These are phyloP conservation scores for Coremacera marginata DNA, from an alignment of 2,888 invertebrate species.

Conservation along the genomic window DNA sequence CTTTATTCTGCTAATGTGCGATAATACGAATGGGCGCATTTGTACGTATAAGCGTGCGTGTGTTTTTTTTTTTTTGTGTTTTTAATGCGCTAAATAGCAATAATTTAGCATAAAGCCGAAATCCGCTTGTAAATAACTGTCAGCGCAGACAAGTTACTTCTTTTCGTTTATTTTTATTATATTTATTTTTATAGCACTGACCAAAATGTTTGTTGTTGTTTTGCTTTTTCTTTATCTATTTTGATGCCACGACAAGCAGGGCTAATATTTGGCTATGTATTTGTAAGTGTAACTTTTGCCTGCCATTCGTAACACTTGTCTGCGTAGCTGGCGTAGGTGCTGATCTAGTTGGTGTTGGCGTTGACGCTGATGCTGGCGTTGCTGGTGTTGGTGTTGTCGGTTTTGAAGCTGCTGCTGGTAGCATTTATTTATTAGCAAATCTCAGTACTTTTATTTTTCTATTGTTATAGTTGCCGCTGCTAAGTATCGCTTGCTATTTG, in stretches of 20 bases:
- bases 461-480: no score
- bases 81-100: not conserved
- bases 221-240: not conserved
- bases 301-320: not conserved
- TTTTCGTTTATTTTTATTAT: not conserved
- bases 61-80: no score
- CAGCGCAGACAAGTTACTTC: not conserved
- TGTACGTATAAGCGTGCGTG: no score
- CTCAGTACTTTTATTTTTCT: no score
- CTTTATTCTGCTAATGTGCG: no score
- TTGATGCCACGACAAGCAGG: not conserved
- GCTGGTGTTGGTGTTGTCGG: no score
- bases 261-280: not conserved
- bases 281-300: not conserved
- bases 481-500: no score
- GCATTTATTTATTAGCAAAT: no score
- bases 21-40: no score
- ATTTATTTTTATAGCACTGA: not conserved
- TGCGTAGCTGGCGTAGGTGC: not conserved
- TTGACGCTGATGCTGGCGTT: not conserved
- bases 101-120: conserved; percentile 28
- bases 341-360: not conserved
- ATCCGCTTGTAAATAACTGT: conserved; percentile 31
- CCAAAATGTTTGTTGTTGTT: not conserved
- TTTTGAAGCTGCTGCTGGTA: no score